Base-by-base conservation (phyloP, 2,113 vertebrate species). In the Corythornis cristatus region DNA sequence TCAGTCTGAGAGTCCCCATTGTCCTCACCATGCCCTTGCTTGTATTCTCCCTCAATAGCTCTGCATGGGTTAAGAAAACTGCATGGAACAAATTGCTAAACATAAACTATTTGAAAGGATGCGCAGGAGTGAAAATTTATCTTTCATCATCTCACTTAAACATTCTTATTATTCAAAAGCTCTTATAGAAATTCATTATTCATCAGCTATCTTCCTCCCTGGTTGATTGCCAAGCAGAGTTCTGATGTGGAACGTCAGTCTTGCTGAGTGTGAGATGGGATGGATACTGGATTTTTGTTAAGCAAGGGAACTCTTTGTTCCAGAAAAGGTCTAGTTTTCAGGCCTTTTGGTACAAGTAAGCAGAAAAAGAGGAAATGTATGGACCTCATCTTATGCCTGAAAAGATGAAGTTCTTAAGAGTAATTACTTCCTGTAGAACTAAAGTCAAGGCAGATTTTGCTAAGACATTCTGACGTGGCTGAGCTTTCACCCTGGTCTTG, bases 151-250 rank as follows among this genome's bases (percentile, higher is more conserved):
- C 88, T 87, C 53, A 65, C 67, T 93, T 83, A 65, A 87, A 66
- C 77, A 71, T 62, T 50, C 25, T 51, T 67, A 31, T 86, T 89
- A 76, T 40, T 80, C 66, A 43, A 23, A 22, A 64, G 81, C 53
- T 85, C 79, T 20, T 48, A 7, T 5, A 73, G 70, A 33, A 62
- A 62, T 91, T 92, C 89, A 83, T 94, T 95, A 94, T 94, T 96
- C 73, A 77, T 75, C 68, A 75, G 76, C 58, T 1, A 2, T 25
- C 66, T 88, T 62, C 50, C 77, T 91, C 54, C 73, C 43, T 71
- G 40, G 70, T 93, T 7, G 23, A 35, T 56, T 88, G 79, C 85
- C 5, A 21, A 66, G 79, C 62, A 78, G 78, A 86, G 81, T 7
- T 91, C 50, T 0, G 3, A 28, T 77, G 83, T 82, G 70, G 80